Evolutionary conservation across 2,797 vertebrate species (phyloP).

Genomic region (Coregonus ussuriensis): DNA sequence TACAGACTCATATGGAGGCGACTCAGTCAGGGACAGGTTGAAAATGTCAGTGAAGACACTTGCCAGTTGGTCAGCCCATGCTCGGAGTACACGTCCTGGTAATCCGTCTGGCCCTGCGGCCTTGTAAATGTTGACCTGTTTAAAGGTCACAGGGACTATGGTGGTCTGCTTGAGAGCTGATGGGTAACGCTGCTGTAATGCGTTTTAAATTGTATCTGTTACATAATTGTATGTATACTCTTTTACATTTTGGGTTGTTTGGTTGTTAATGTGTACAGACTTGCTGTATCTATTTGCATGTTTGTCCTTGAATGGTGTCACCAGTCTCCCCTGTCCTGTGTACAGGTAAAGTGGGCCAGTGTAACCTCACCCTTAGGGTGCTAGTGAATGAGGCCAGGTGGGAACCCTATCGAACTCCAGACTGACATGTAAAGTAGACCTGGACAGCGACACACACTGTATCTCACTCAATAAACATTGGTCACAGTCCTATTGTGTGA

Average conservation of each 20-base stretch:
- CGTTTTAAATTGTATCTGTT: neutral
- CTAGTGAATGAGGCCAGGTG: constrained; percentile 4
- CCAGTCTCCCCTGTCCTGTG: neutral
- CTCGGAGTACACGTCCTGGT: too few species aligned
- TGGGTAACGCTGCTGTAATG: neutral
- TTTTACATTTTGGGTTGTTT: too few species aligned
- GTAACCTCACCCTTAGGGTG: neutral
- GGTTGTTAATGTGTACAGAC: constrained; percentile 5
- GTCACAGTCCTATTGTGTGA: too few species aligned
- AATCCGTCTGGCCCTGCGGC: too few species aligned
- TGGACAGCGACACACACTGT: neutral
- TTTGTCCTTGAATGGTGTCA: neutral
- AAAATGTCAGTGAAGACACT: too few species aligned
- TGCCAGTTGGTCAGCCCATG: too few species aligned
- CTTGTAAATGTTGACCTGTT: too few species aligned
- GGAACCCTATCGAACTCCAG: neutral
- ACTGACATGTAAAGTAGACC: neutral
- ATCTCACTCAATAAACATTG: neutral
- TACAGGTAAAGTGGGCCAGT: constrained; percentile 4
- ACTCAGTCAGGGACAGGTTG: too few species aligned
- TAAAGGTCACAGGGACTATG: too few species aligned
- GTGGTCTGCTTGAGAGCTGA: too few species aligned
- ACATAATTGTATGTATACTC: neutral
- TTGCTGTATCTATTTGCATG: neutral
- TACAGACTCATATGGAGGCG: too few species aligned